Evolutionary conservation across 2,888 invertebrate genomes (phyloP).

Genomic region (Didymodactylos carnosus): DNA sequence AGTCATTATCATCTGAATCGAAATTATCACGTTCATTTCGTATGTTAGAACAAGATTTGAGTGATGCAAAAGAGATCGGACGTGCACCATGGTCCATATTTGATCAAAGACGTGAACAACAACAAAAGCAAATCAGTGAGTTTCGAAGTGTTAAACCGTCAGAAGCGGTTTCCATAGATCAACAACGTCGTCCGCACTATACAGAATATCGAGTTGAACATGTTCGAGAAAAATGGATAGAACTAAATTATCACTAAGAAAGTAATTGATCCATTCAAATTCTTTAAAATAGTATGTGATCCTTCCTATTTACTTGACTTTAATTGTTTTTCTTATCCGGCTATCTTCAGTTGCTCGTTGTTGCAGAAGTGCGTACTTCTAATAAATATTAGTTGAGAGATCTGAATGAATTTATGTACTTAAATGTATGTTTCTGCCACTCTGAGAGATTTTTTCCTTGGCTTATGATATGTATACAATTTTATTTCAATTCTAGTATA

Average conservation of each 20-base stretch:
- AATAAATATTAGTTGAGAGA: too few species aligned
- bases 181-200: conserved; percentile 1
- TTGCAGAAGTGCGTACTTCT: too few species aligned
- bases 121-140: not conserved
- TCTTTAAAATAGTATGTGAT: too few species aligned
- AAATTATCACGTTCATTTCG: conserved; percentile 7
- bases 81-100: not conserved
- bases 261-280: too few species aligned
- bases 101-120: not conserved
- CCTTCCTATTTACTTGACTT: too few species aligned
- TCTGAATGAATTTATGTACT: too few species aligned
- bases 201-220: conserved; percentile 12
- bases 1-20: not conserved
- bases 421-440: too few species aligned
- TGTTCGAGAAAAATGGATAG: conserved; percentile 11
- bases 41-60: not conserved
- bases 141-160: not conserved
- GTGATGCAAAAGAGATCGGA: not conserved
- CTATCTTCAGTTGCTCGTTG: too few species aligned
- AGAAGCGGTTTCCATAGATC: conserved; percentile 2
- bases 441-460: too few species aligned
- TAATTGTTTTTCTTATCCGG: too few species aligned
- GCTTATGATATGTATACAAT: too few species aligned
- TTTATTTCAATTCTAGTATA: too few species aligned
- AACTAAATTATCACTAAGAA: not conserved